Base-by-base conservation (phyloP, 2,113 vertebrate genomes). In the Taurulus bubalis region DNA sequence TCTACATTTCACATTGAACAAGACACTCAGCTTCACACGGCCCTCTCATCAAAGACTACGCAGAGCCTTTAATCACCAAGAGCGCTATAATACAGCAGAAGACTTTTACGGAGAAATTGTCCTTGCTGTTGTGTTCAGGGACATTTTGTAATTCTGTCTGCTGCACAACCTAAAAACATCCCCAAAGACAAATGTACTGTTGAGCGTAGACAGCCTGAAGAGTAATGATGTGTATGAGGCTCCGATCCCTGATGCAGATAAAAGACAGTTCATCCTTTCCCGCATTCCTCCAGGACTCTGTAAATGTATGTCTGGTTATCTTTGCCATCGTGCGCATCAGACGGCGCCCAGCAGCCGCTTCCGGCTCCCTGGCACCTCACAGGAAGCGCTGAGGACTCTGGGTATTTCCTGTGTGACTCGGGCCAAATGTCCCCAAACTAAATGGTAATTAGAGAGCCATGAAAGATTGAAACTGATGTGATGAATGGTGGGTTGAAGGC, bases 401-500 rank as follows among this genome's bases (percentile, higher is more conserved):
- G 80, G 58, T 65, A 82, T 89, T 91, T 91, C 88, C 88, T 90
- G 78, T 85, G 86, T 36, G 67, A 81, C 77, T 85, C 63, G 30
- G 15, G 60, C 59, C 56, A 79, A 86, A 84, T 58, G 71, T 79
- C 74, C 71, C 51, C 20, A 26, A 36, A 69, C 22, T 28, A 47
- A 62, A 32, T 45, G 16, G 20, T 28, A 3, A 30, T 7, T 10
- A 38, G 42, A 24, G 12, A 62, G 14, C 8, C 4, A 5, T 12
- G 66, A 30, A 9, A 38, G 7, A n/a, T 7, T 53, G 10, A 58
- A 4, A 8, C 1, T 32, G 4, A 66, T 53, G 32, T 53, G 28
- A 15, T 53, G 42, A 70, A 69, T 51, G 3, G 24, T 45, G 24
- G 10, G 7, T 30, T 70, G n/a, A n/a, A n/a, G n/a, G n/a, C n/a